These are phyloP conservation scores for Drosophila quadrilineata DNA, from an alignment of 1,140 invertebrate genomes.

Conservation along the genomic window DNA sequence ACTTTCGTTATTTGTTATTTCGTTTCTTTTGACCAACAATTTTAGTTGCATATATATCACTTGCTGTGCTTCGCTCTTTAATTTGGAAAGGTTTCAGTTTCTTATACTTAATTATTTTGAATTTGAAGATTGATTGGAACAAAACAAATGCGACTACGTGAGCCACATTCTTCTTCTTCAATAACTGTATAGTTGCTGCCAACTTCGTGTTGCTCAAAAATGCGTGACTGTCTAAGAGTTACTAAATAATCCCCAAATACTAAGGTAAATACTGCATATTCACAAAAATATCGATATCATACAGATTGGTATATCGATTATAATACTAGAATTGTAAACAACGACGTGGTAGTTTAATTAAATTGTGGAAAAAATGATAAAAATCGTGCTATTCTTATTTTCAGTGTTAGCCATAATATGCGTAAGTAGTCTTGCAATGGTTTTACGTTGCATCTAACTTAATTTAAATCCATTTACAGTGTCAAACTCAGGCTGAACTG, in stretches of 20 bases:
- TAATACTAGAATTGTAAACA: conserved; percentile 53
- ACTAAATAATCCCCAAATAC: not conserved
- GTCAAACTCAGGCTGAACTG: conserved; percentile 45
- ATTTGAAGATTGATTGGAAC: conserved; percentile 17
- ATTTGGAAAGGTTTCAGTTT: conserved; percentile 20
- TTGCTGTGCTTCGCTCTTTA: conserved; percentile 1
- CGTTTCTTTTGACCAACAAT: conserved; percentile 18
- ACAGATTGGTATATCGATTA: too few relatives aligned
- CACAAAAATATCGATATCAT: conserved; percentile 5
- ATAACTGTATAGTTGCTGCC: conserved; percentile 2
- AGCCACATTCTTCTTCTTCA: conserved; percentile 44
- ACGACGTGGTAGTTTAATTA: conserved; percentile 59
- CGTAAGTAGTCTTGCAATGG: not conserved
- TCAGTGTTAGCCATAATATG: conserved; percentile 29
- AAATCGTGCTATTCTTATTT: conserved; percentile 23
- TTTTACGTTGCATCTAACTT: not conserved
- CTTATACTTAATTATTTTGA: not conserved
- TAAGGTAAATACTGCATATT: not conserved
- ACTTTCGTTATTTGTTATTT: conserved; percentile 42
- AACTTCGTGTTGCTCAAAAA: conserved; percentile 10
- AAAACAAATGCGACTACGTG: conserved; percentile 44
- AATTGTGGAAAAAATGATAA: conserved; percentile 44
- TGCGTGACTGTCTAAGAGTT: not conserved
- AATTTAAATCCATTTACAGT: conserved; percentile 10
- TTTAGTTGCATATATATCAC: conserved; percentile 1